A percentile compares a stretch with the other conserved stretches of the same genome.
Evolutionary conservation across 2,888 invertebrate species (phyloP).

Genomic region (Acleris sparsana): DNA sequence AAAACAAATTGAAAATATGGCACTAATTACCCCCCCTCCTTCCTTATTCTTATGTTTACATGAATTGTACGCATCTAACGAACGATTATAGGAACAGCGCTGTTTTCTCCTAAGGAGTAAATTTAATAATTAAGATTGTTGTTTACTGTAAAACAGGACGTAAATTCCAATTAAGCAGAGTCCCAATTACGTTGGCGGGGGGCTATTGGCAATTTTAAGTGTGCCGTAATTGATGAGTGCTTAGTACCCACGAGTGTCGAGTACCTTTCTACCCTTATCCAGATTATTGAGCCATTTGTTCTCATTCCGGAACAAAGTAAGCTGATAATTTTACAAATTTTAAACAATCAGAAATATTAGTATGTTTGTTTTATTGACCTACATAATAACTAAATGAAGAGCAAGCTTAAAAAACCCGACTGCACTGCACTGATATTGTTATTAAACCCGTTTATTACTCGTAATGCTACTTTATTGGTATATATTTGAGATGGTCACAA

Average conservation of each 20-base stretch:
- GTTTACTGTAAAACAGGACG: background rate
- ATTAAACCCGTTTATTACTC: no score
- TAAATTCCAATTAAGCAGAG: background rate
- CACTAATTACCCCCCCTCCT: no score
- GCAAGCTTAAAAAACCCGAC: no score
- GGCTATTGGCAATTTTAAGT: background rate
- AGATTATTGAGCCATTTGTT: background rate
- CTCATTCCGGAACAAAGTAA: background rate
- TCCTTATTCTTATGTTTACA: no score
- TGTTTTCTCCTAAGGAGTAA: background rate
- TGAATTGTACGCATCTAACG: background rate
- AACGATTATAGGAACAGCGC: no score
- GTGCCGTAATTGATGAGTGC: constrained; percentile 1
- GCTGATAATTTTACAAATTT: background rate
- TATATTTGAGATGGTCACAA: no score
- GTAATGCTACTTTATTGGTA: no score
- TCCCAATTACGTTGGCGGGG: background rate
- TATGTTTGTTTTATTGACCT: no score
- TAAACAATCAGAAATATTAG: background rate
- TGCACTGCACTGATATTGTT: no score
- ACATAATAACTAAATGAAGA: no score
- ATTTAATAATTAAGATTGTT: background rate
- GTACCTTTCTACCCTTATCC: background rate
- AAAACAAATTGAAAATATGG: no score
- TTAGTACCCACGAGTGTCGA: background rate